phyloP scores from a whole-genome alignment of 1,140 invertebrate genomes.

The Drosophila nigromelanica region DNA sequence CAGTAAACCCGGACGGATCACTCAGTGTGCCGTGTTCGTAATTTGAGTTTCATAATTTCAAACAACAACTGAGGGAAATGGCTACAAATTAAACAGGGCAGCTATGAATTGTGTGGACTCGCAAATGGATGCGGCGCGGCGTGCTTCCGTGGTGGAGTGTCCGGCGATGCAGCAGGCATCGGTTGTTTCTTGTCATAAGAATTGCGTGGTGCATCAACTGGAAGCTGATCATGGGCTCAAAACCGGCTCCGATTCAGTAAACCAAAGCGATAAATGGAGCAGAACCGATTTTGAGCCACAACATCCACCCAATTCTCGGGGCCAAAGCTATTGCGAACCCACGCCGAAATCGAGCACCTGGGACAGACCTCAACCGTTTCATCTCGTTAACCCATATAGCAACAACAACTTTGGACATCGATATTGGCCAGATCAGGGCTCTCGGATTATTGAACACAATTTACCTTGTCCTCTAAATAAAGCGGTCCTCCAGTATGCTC shows the following conservation, averaged over 20 bases:
- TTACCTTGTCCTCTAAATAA: too few relatives aligned
- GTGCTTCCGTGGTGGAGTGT: not conserved
- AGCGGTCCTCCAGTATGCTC: too few relatives aligned
- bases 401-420: too few relatives aligned
- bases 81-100: not conserved
- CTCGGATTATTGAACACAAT: too few relatives aligned
- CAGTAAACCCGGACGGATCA: not conserved
- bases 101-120: not conserved
- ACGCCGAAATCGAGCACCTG: too few relatives aligned
- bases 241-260: not conserved
- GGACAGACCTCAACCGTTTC: not conserved
- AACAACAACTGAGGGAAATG: conserved; percentile 2
- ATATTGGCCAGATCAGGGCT: too few relatives aligned
- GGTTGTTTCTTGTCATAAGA: not conserved
- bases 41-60: not conserved
- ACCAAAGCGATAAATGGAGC: not conserved
- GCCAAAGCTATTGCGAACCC: not conserved
- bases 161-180: not conserved
- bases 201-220: not conserved
- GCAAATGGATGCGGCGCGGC: not conserved
- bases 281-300: not conserved
- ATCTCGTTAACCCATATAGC: too few relatives aligned
- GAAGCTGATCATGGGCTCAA: not conserved
- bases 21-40: not conserved
- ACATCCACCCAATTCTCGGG: not conserved